Conservation (phyloP, 2,888 invertebrate genomes). For the Eumerus sabulonum region DNA sequence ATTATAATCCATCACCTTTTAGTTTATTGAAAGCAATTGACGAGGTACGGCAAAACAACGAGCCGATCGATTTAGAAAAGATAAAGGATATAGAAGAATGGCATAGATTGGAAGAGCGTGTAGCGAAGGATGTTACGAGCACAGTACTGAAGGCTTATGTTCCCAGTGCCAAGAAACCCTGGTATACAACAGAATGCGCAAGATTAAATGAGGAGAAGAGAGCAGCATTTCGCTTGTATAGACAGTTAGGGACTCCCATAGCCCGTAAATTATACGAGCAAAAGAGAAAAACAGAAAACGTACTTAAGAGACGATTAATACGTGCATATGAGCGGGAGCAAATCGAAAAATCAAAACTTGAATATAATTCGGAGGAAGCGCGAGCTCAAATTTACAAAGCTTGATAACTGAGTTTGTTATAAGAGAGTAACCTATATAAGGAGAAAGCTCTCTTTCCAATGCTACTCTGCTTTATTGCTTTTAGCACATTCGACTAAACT, state of each 20-base stretch:
- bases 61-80: conserved; percentile 22
- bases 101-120: conserved; percentile 35
- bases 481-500: too few species aligned
- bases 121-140: conserved; percentile 22
- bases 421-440: too few species aligned
- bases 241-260: conserved; percentile 23
- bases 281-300: conserved; percentile 35
- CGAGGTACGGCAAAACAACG: conserved; percentile 38
- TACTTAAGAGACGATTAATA: conserved; percentile 11
- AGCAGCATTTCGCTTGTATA: conserved; percentile 13
- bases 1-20: conserved; percentile 22
- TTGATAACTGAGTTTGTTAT: too few species aligned
- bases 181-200: conserved; percentile 41
- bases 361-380: conserved; percentile 32
- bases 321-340: conserved; percentile 20
- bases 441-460: too few species aligned
- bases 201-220: conserved; percentile 22
- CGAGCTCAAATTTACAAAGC: conserved; percentile 35
- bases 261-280: conserved; percentile 25
- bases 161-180: conserved; percentile 19
- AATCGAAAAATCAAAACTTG: conserved; percentile 31
- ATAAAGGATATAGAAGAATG: conserved; percentile 54
- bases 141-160: conserved; percentile 4
- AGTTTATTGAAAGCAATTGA: conserved; percentile 50
- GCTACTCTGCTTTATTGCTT: too few species aligned